These are phyloP conservation scores for Nycteola revayana DNA, from an alignment of 2,888 invertebrate genomes.

Conservation along the genomic window DNA sequence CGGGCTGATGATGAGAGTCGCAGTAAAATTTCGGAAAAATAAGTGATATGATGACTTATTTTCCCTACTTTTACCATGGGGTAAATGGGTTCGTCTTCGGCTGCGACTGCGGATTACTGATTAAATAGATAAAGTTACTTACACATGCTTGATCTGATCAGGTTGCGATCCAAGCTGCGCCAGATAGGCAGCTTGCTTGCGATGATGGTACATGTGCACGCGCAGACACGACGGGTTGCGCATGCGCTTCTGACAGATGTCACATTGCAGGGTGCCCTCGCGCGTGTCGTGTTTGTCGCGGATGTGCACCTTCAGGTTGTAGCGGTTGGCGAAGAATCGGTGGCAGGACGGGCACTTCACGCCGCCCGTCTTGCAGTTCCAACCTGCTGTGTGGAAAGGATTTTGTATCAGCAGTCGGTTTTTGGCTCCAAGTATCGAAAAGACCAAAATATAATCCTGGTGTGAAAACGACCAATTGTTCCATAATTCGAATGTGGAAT, in stretches of 20 bases:
- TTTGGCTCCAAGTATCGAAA: too few species aligned
- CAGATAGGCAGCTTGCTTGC: constrained; percentile 80
- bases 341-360: constrained; percentile 85
- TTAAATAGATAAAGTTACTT: too few species aligned
- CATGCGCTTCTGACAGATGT: constrained; percentile 86
- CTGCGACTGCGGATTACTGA: too few species aligned
- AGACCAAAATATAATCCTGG: too few species aligned
- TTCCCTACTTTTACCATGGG: too few species aligned
- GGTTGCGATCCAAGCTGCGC: constrained; percentile 62
- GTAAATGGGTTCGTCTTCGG: too few species aligned
- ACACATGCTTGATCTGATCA: constrained; percentile 56
- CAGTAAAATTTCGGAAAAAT: too few species aligned
- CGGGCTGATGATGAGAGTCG: too few species aligned
- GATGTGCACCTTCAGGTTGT: constrained; percentile 87
- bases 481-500: too few species aligned
- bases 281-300: constrained; percentile 87
- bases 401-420: too few species aligned
- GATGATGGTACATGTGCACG: constrained; percentile 85
- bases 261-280: constrained; percentile 85
- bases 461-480: too few species aligned
- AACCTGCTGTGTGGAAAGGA: constrained; percentile 41
- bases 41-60: too few species aligned
- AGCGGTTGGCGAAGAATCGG: constrained; percentile 84
- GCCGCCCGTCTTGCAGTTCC: constrained; percentile 76
- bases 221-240: constrained; percentile 84